phyloP scores from a whole-genome alignment of 2,113 vertebrate genomes.

The Chamaetylas fuelleborni region DNA sequence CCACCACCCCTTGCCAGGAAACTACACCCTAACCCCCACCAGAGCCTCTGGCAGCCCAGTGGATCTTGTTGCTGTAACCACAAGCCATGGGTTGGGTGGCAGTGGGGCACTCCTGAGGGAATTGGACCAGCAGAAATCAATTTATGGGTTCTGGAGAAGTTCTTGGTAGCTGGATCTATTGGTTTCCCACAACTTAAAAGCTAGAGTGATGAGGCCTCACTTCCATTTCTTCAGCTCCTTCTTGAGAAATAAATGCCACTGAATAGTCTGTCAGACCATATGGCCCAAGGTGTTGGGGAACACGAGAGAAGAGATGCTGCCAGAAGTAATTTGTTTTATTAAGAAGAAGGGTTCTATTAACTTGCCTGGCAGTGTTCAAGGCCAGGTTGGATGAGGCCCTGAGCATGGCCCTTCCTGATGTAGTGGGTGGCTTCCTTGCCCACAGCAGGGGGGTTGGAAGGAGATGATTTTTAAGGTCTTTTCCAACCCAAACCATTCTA shows the following conservation, averaged over 20 bases:
- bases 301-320: not conserved
- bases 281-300: not conserved
- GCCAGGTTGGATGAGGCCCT: too few relatives aligned
- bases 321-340: not conserved
- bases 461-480: not conserved
- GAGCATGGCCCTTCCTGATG: not conserved
- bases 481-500: not conserved
- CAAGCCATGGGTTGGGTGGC: not conserved
- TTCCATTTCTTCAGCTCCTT: not conserved
- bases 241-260: not conserved
- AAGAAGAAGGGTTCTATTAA: not conserved
- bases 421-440: not conserved
- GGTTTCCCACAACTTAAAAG: not conserved
- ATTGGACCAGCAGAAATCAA: not conserved
- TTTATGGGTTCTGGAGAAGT: not conserved
- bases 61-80: not conserved
- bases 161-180: not conserved
- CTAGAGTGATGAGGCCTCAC: not conserved
- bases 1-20: not conserved
- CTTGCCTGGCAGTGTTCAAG: not conserved
- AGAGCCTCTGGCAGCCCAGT: not conserved
- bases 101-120: not conserved
- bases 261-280: not conserved
- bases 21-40: not conserved
- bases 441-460: not conserved